Evolutionary conservation across 2,113 vertebrate genomes (phyloP).

Genomic region (Eidolon helvum): DNA sequence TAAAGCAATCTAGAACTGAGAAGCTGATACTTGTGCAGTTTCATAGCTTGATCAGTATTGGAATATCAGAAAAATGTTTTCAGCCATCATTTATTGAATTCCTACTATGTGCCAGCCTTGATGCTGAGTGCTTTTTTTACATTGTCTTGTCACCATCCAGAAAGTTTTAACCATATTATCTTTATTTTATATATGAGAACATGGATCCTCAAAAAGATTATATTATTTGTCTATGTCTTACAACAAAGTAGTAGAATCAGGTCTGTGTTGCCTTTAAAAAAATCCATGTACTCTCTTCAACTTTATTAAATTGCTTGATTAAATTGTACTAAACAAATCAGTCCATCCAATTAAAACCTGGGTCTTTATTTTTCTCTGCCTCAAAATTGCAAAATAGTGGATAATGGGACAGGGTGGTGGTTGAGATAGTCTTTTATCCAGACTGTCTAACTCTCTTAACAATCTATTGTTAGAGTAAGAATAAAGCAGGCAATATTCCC

Average conservation of each 20-base stretch:
- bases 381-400: neutral
- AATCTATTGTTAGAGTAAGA: neutral
- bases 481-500: neutral
- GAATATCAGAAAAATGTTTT: neutral
- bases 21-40: neutral
- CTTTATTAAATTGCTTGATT: neutral
- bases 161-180: slow-evolving; percentile 15
- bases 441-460: neutral
- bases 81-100: neutral
- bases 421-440: neutral
- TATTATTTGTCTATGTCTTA: neutral
- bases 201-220: neutral
- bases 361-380: slow-evolving; percentile 17
- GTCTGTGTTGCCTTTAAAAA: neutral
- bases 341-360: neutral
- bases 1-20: slow-evolving; percentile 30
- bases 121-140: neutral
- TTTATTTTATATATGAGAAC: neutral
- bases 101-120: neutral
- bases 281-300: neutral
- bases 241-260: neutral
- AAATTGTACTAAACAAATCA: neutral
- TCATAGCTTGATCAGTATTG: neutral
- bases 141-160: neutral
- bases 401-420: neutral